Conservation (phyloP, 1,140 invertebrate species). For the Lasioglossum baleicum region DNA sequence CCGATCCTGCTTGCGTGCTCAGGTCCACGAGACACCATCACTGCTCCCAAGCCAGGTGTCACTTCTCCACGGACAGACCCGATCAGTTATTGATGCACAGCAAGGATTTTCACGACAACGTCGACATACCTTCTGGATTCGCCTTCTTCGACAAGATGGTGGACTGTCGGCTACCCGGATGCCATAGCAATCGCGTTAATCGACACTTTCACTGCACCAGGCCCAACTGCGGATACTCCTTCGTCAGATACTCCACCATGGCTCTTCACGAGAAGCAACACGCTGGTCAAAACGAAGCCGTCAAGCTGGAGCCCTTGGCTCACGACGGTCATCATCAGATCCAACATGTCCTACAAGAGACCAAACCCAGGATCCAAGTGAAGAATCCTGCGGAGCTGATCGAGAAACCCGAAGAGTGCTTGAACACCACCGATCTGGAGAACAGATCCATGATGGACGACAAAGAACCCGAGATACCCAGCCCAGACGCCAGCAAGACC, state of each 20-base stretch:
- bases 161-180: constrained; percentile 86
- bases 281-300: constrained; percentile 50
- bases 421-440: constrained; percentile 48
- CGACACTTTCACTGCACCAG: constrained; percentile 90
- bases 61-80: constrained; percentile 84
- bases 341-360: constrained; percentile 61
- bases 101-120: constrained; percentile 91
- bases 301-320: constrained; percentile 53
- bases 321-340: constrained; percentile 61
- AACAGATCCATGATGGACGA: constrained; percentile 69
- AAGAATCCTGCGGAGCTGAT: constrained; percentile 78
- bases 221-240: constrained; percentile 87
- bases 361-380: constrained; percentile 78
- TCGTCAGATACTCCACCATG: constrained; percentile 88
- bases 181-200: constrained; percentile 86
- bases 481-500: constrained; percentile 73
- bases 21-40: constrained; percentile 84
- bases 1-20: constrained; percentile 83
- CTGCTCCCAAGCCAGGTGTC: constrained; percentile 86
- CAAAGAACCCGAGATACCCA: constrained; percentile 71
- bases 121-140: constrained; percentile 90
- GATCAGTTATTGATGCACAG: constrained; percentile 87
- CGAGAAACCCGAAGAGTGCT: constrained; percentile 70
- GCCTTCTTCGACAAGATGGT: constrained; percentile 90
- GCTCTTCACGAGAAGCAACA: constrained; percentile 86